phyloP scores from a whole-genome alignment of 2,888 invertebrate species.

The Amiota minor region DNA sequence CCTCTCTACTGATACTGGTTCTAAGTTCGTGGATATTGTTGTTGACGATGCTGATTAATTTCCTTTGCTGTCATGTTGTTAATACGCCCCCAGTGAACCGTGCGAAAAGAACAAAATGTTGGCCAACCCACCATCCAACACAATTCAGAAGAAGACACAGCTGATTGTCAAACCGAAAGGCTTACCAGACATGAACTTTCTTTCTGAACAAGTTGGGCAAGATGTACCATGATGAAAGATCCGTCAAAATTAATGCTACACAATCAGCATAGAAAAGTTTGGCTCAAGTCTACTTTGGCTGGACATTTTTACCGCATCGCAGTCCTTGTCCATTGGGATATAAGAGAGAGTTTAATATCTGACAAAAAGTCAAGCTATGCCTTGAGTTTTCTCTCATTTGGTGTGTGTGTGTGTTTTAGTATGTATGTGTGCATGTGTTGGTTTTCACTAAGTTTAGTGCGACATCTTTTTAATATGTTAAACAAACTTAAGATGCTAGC shows the following conservation, averaged over 20 bases:
- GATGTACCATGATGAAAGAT: no score
- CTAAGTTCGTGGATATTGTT: constrained; percentile 21
- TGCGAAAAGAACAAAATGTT: neutral
- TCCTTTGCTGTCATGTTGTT: constrained; percentile 28
- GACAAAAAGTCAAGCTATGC: no score
- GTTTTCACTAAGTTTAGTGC: neutral
- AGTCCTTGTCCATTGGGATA: neutral
- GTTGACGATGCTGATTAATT: constrained; percentile 52
- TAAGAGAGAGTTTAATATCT: neutral
- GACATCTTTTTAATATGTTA: neutral
- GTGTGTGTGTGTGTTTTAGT: neutral
- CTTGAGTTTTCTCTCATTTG: neutral
- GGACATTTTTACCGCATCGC: no score
- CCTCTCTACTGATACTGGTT: neutral
- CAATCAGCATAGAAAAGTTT: constrained; percentile 18
- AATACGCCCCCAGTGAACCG: constrained; percentile 19
- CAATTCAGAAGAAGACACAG: constrained; percentile 2
- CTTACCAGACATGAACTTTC: constrained; percentile 10
- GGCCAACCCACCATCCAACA: neutral
- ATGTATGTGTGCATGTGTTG: neutral
- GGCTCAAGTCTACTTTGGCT: neutral
- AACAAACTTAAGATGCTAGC: neutral
- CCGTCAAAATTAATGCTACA: constrained; percentile 7
- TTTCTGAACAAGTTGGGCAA: no score
- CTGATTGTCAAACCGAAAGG: constrained; percentile 4